Base-by-base conservation (phyloP, 2,888 invertebrate species). In the Meteorus cinctellus region DNA sequence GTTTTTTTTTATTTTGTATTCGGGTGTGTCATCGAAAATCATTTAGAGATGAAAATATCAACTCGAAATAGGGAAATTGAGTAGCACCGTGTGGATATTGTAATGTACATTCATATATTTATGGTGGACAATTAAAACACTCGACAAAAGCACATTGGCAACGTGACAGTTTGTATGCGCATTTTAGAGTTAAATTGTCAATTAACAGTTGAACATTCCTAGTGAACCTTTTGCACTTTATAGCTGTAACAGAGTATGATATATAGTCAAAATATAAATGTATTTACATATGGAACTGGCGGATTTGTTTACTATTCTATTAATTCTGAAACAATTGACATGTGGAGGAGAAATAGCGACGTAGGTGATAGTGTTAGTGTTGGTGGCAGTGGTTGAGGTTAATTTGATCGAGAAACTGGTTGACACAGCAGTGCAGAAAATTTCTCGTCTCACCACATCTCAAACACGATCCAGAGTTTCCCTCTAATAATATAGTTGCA, bases 131-230 rank as follows among this genome's bases (percentile, higher is more conserved):
- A 74, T 74, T 74, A 74, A 74, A 74, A 27, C 29, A 66, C 66
- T 66, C 34, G 31, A 29, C n/a, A 66, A n/a, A 34, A 41, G 24
- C 41, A 31, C 66, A 71, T 71, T 70, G 75, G 59, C 41, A 71
- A 41, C 41, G 45, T 55, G 60, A 71, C 70, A 75, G 62, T 31
- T 41, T 67, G 36, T 65, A 65, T 65, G 10, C 41, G 19, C 19
- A 31, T 24, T 60, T 36, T 4, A 34, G 71, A 76, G 72, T 69
- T 76, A 69, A 76, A 76, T 73, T 76, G 76, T 76, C 76, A 72
- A 76, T 76, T 76, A 76, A 76, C 76, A 51, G 31, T 60, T 59
- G 29, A 55, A 59, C 67, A 71, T 59, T 67, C 60, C 34, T 29
- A 4, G 70, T 31, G 59, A 34, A 55, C 51, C 24, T 29, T 51